Percentiles rank a stretch among this genome's conserved stretches.
These are phyloP conservation scores for Accipiter cooperii DNA, from an alignment of 2,113 vertebrate genomes.

Conservation along the genomic window DNA sequence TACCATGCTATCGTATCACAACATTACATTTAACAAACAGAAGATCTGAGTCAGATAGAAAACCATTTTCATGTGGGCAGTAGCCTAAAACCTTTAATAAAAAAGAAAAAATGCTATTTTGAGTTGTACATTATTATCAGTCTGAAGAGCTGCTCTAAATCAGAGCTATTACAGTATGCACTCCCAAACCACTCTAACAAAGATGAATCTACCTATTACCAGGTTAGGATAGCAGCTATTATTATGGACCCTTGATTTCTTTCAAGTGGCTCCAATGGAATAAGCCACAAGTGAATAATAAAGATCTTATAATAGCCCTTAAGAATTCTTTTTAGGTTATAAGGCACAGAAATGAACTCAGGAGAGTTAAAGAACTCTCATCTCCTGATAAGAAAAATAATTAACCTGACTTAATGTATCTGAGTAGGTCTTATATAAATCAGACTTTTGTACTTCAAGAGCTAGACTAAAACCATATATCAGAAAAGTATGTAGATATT, in stretches of 20 bases:
- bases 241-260: slow-evolving; percentile 69
- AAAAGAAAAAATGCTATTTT: slow-evolving; percentile 52
- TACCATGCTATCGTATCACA: background rate
- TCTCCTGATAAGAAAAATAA: slow-evolving; percentile 78
- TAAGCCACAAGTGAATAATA: slow-evolving; percentile 81
- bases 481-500: slow-evolving; percentile 66
- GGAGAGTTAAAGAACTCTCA: slow-evolving; percentile 73
- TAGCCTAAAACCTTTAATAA: slow-evolving; percentile 56
- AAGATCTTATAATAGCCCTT: slow-evolving; percentile 79
- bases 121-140: slow-evolving; percentile 69
- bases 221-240: slow-evolving; percentile 75
- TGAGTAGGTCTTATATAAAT: slow-evolving; percentile 66
- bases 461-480: slow-evolving; percentile 65
- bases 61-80: background rate
- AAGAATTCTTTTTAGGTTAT: slow-evolving; percentile 73
- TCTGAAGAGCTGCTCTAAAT: slow-evolving; percentile 70
- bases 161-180: slow-evolving; percentile 66
- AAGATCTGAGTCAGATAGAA: background rate
- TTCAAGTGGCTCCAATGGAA: slow-evolving; percentile 74
- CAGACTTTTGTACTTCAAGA: slow-evolving; percentile 75
- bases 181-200: slow-evolving; percentile 66
- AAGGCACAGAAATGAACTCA: slow-evolving; percentile 76
- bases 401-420: slow-evolving; percentile 79
- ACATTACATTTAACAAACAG: background rate
- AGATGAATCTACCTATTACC: slow-evolving; percentile 75